A percentile compares a stretch with the other conserved stretches of the same genome.
Conservation (phyloP, 2,888 invertebrate species). For the Oxyteleia sp. region DNA sequence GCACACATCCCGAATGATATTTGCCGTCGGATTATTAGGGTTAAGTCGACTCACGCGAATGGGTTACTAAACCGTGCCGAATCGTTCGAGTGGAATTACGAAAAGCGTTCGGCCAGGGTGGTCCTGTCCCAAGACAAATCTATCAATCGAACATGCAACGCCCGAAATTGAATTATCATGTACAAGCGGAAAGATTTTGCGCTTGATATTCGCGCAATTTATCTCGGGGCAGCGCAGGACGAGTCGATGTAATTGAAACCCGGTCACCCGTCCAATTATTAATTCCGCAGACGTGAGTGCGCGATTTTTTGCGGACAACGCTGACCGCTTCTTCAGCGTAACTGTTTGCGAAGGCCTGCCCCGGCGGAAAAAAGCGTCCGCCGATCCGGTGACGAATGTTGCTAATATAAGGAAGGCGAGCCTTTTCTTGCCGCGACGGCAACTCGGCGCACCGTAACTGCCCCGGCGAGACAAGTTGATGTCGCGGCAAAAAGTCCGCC, state of each 20-base stretch:
- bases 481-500: slow-evolving; percentile 41
- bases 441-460: slow-evolving; percentile 14
- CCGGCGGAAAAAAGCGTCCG: slow-evolving; percentile 46
- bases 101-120: slow-evolving; percentile 48
- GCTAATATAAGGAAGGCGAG: slow-evolving; percentile 62
- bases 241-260: slow-evolving; percentile 57
- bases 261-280: slow-evolving; percentile 61
- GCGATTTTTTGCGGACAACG: slow-evolving; percentile 48
- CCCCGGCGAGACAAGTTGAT: slow-evolving; percentile 20
- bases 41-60: slow-evolving; percentile 58
- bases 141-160: slow-evolving; percentile 34
- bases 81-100: slow-evolving; percentile 49
- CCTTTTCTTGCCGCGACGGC: slow-evolving; percentile 38
- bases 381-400: slow-evolving; percentile 64
- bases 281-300: slow-evolving; percentile 60
- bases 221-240: slow-evolving; percentile 3
- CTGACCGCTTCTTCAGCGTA: slow-evolving; percentile 60
- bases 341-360: slow-evolving; percentile 30
- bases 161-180: slow-evolving; percentile 64
- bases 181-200: slow-evolving; percentile 51
- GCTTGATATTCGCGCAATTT: slow-evolving; percentile 54
- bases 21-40: slow-evolving; percentile 65
- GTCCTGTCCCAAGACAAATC: slow-evolving; percentile 56
- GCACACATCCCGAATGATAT: slow-evolving; percentile 36
- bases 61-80: slow-evolving; percentile 62